A percentile compares a stretch with the other conserved stretches of the same genome.
Conservation (phyloP, 2,888 invertebrate species). For the Sceliomorpha sp. region DNA sequence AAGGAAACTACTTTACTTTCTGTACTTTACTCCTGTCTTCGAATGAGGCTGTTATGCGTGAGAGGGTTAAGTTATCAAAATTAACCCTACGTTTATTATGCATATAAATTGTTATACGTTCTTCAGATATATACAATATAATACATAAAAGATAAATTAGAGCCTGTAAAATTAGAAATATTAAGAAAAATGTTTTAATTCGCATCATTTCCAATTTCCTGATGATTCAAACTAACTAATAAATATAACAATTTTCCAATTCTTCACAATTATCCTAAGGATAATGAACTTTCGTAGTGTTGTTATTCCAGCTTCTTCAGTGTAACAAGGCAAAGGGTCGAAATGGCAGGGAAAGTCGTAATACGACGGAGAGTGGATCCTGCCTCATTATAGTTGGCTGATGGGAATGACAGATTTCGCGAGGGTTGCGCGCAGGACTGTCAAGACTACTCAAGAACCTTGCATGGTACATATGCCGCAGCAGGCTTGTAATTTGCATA, state of each 20-base stretch:
- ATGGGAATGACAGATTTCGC: slow-evolving; percentile 32
- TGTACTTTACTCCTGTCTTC: too few relatives aligned
- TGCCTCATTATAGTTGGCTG: slow-evolving; percentile 23
- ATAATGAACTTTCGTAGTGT: too few relatives aligned
- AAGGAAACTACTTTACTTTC: too few relatives aligned
- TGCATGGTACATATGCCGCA: slow-evolving; percentile 14
- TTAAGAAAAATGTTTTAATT: neutral
- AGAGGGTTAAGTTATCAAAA: neutral
- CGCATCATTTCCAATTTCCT: too few relatives aligned
- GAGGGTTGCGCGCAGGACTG: slow-evolving; percentile 34
- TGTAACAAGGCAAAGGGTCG: too few relatives aligned
- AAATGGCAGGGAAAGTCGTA: slow-evolving; percentile 6
- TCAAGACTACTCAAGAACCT: slow-evolving; percentile 36
- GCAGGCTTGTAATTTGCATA: slow-evolving; percentile 71
- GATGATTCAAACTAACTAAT: too few relatives aligned
- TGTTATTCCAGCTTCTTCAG: too few relatives aligned
- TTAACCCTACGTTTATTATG: neutral
- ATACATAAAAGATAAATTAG: neutral
- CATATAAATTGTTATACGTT: neutral
- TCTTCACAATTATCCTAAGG: too few relatives aligned
- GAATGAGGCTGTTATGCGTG: too few relatives aligned
- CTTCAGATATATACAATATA: neutral
- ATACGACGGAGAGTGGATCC: neutral
- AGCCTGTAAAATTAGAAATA: neutral
- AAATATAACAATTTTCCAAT: too few relatives aligned